phyloP scores from a whole-genome alignment of 2,888 invertebrate species.

The Chydorus sphaericus region DNA sequence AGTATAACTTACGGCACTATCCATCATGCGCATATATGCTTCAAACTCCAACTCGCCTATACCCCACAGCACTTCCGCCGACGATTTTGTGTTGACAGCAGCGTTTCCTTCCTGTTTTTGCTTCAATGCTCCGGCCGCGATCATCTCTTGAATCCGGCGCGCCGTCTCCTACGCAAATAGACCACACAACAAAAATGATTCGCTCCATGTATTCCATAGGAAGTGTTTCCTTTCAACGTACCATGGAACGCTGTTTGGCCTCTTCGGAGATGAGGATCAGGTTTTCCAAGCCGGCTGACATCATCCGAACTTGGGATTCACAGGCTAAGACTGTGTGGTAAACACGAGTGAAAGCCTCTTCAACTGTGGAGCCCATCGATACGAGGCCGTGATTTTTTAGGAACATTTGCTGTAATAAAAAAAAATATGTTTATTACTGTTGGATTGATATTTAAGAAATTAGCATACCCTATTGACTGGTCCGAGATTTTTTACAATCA shows the following conservation, averaged over 20 bases:
- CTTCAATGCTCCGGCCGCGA: background rate
- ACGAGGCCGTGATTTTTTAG: constrained; percentile 76
- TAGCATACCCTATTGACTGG: constrained; percentile 68
- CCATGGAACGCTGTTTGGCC: constrained; percentile 56
- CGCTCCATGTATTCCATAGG: background rate
- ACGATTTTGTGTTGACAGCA: constrained; percentile 31
- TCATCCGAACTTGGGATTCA: constrained; percentile 67
- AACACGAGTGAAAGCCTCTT: constrained; percentile 85
- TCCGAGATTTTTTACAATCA: constrained; percentile 74
- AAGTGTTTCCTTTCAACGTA: constrained; percentile 25
- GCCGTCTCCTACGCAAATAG: background rate
- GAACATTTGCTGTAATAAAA: constrained; percentile 38
- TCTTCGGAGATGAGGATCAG: constrained; percentile 60
- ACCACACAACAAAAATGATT: background rate
- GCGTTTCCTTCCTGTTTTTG: constrained; percentile 24
- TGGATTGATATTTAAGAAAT: background rate
- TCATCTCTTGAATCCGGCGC: background rate
- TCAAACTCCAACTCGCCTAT: constrained; percentile 92
- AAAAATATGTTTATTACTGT: constrained; percentile 1
- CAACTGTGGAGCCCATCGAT: constrained; percentile 87
- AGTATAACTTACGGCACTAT: constrained; percentile 59
- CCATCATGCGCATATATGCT: constrained; percentile 89
- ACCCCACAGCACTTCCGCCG: constrained; percentile 47
- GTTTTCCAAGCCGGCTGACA: constrained; percentile 64
- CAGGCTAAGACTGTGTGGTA: constrained; percentile 69